These are phyloP conservation scores for Pipistrellus nathusii DNA, from an alignment of 2,797 vertebrate species.

Conservation along the genomic window DNA sequence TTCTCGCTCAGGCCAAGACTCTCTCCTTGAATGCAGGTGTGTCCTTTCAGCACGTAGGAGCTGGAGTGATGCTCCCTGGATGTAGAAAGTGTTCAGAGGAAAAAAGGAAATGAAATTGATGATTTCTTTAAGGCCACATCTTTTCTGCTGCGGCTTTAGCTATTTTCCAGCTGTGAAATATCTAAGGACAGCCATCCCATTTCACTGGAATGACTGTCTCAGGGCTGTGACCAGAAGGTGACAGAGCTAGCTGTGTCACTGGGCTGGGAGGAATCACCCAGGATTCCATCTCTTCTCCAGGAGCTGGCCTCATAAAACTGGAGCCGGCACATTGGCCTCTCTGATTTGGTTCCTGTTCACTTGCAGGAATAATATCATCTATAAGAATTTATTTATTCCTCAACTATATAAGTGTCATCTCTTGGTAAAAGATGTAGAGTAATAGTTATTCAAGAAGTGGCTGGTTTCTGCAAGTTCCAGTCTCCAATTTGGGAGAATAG, in stretches of 20 bases:
- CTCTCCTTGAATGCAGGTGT: too few species aligned
- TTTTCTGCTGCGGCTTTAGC: background rate
- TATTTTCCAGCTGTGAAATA: conserved; percentile 1
- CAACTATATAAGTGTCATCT: background rate
- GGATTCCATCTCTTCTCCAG: background rate
- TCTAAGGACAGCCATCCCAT: background rate
- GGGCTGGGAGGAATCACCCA: background rate
- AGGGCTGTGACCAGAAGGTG: background rate
- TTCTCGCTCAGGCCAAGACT: background rate
- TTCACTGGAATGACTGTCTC: background rate
- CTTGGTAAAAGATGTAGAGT: conserved; percentile 12
- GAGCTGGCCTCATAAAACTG: background rate
- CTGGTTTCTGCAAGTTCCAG: conserved; percentile 71
- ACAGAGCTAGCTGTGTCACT: background rate
- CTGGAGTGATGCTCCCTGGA: background rate
- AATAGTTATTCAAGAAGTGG: conserved; percentile 63
- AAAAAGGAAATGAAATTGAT: rapidly evolving
- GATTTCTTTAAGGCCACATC: rapidly evolving
- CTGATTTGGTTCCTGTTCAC: conserved; percentile 36
- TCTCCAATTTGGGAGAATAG: conserved; percentile 74
- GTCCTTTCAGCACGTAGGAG: background rate
- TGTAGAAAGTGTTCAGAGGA: background rate
- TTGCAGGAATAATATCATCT: background rate
- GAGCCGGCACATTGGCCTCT: background rate
- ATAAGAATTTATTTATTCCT: conserved; percentile 54